These are phyloP conservation scores for Leuciscus waleckii DNA, from an alignment of 2,797 vertebrate genomes.

Conservation along the genomic window DNA sequence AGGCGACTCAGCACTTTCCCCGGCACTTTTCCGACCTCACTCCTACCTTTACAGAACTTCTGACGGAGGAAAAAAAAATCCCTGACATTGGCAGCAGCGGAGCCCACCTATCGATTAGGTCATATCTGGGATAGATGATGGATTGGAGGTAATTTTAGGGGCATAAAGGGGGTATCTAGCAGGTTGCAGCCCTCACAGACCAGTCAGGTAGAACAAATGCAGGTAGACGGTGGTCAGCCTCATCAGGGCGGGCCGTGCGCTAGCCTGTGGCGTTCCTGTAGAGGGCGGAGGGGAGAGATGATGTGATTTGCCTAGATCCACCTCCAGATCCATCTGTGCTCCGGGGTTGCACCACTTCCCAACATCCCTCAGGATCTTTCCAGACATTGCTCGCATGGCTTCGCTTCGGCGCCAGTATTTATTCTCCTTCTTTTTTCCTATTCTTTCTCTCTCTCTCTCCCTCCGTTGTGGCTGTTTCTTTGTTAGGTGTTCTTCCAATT, in stretches of 20 bases:
- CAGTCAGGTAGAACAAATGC: conserved; percentile 9
- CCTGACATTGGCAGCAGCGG: conserved; percentile 71
- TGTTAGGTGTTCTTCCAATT: conserved; percentile 68
- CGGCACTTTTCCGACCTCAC: conserved; percentile 59
- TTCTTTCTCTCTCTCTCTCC: conserved; percentile 5
- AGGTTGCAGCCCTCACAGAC: conserved; percentile 48
- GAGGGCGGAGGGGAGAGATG: conserved; percentile 10
- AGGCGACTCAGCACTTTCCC: conserved; percentile 72
- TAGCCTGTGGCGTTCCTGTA: conserved; percentile 21
- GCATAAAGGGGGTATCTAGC: conserved; percentile 53
- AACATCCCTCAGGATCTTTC: conserved; percentile 55
- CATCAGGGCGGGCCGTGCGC: background rate
- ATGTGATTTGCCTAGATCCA: conserved; percentile 48
- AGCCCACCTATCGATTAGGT: conserved; percentile 71
- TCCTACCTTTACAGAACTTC: conserved; percentile 64
- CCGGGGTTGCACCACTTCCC: conserved; percentile 45
- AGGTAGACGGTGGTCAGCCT: conserved; percentile 10
- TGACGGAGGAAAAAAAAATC: conserved; percentile 67
- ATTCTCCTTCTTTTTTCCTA: conserved; percentile 35
- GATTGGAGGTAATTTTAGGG: conserved; percentile 63
- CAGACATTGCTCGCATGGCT: conserved; percentile 45
- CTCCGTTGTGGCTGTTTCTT: conserved; percentile 63
- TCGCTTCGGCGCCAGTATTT: conserved; percentile 50
- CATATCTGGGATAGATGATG: conserved; percentile 63
- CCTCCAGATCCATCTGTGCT: conserved; percentile 48